Percentiles rank a stretch among this genome's conserved stretches.
Evolutionary conservation across 2,888 invertebrate genomes (phyloP).

Genomic region (Gnatocerus cornutus): DNA sequence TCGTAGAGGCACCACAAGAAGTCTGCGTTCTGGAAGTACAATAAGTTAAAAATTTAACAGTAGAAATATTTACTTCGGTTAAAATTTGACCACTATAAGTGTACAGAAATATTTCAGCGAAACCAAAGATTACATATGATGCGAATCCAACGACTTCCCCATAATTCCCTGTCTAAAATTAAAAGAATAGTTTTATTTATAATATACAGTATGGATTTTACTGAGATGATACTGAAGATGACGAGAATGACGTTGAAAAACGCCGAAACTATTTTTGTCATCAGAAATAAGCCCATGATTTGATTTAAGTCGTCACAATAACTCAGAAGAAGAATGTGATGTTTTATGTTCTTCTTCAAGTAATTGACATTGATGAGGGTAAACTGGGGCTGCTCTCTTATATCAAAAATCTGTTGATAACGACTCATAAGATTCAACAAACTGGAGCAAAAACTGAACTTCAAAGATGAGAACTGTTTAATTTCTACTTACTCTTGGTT

Average conservation of each 20-base stretch:
- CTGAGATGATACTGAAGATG: slow-evolving; percentile 1
- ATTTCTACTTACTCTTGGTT: not conserved
- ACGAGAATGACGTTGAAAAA: slow-evolving; percentile 4
- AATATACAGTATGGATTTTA: not conserved
- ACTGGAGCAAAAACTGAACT: not conserved
- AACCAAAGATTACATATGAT: slow-evolving; percentile 1
- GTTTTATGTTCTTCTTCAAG: slow-evolving; percentile 16
- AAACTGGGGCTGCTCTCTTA: slow-evolving; percentile 4
- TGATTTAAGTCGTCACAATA: slow-evolving; percentile 27
- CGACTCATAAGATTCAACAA: not conserved
- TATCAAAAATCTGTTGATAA: slow-evolving; percentile 1
- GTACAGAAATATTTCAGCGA: slow-evolving; percentile 11
- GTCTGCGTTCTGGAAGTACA: slow-evolving; percentile 9
- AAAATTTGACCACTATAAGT: slow-evolving; percentile 21
- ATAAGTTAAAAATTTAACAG: not conserved
- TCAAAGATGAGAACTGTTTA: not conserved
- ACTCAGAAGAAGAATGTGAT: slow-evolving; percentile 16
- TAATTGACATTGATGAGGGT: slow-evolving; percentile 13
- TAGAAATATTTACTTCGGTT: not conserved
- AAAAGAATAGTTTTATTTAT: not conserved
- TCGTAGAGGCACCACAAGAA: slow-evolving; percentile 20
- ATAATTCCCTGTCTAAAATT: not conserved
- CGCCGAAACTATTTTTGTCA: slow-evolving; percentile 2
- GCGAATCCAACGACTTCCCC: not conserved
- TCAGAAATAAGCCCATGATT: slow-evolving; percentile 11